Percentiles rank a stretch among this genome's conserved stretches.
Conservation (phyloP, 2,113 vertebrate genomes). For the Sphyrna mokarran region DNA sequence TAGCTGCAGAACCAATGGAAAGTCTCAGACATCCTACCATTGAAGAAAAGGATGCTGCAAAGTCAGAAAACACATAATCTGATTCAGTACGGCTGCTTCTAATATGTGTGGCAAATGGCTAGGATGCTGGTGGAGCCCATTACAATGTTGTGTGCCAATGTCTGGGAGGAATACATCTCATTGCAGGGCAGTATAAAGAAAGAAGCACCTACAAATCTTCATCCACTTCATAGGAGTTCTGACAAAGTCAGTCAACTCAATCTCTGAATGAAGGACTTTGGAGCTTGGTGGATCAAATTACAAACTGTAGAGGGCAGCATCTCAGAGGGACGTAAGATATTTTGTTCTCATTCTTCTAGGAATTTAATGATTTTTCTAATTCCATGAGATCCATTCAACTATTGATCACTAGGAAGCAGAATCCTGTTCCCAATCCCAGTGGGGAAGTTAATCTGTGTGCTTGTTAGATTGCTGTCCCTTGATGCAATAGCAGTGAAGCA, state of each 20-base stretch:
- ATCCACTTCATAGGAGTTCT: neutral
- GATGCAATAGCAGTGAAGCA: neutral
- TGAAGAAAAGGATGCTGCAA: neutral
- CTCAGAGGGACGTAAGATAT: neutral
- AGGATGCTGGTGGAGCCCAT: neutral
- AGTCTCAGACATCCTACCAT: neutral
- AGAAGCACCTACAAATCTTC: neutral
- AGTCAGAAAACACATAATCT: neutral
- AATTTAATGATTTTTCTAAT: neutral
- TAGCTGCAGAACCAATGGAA: neutral
- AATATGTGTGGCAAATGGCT: neutral
- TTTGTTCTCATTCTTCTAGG: neutral
- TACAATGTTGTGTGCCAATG: neutral
- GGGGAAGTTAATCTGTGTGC: neutral
- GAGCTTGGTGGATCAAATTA: neutral
- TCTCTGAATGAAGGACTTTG: neutral
- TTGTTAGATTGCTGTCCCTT: neutral
- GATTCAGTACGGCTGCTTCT: neutral
- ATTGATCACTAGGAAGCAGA: neutral
- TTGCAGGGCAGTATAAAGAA: neutral
- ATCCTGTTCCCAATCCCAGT: neutral
- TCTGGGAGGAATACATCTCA: neutral
- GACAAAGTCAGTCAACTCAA: neutral
- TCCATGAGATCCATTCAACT: neutral
- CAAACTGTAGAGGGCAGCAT: neutral